These are phyloP conservation scores for Xiphorhynchus erythropygius DNA, from an alignment of 2,797 vertebrate genomes.

Conservation along the genomic window DNA sequence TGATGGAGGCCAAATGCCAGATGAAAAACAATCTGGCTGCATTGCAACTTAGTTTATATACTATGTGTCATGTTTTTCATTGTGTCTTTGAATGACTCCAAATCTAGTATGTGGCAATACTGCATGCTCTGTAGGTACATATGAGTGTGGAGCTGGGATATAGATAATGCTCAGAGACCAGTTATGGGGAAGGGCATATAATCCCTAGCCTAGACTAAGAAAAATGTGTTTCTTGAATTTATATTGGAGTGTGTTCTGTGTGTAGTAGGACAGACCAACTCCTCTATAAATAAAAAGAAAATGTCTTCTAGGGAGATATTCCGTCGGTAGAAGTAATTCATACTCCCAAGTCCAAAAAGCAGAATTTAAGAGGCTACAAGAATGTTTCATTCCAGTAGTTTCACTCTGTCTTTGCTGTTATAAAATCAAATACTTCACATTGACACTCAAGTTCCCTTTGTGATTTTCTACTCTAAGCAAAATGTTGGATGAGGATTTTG, in stretches of 20 bases:
- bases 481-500: not conserved
- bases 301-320: constrained; percentile 8
- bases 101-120: fast-evolving
- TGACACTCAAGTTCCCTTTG: not conserved
- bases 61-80: not conserved
- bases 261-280: not conserved
- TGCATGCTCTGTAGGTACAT: not conserved
- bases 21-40: not conserved
- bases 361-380: not conserved
- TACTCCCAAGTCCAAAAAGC: constrained; percentile 28
- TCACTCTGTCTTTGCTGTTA: not conserved
- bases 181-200: not conserved
- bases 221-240: constrained; percentile 34
- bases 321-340: constrained; percentile 55
- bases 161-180: not conserved
- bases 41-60: not conserved
- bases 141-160: not conserved
- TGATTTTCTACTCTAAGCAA: not conserved
- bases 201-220: not conserved
- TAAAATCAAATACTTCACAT: not conserved
- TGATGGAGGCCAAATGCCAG: not conserved
- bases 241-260: not conserved
- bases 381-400: not conserved
- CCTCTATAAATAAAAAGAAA: not conserved
- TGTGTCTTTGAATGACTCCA: not conserved